Evolutionary conservation across 1,140 invertebrate species (phyloP).

Genomic region (Globodera ellingtonae): DNA sequence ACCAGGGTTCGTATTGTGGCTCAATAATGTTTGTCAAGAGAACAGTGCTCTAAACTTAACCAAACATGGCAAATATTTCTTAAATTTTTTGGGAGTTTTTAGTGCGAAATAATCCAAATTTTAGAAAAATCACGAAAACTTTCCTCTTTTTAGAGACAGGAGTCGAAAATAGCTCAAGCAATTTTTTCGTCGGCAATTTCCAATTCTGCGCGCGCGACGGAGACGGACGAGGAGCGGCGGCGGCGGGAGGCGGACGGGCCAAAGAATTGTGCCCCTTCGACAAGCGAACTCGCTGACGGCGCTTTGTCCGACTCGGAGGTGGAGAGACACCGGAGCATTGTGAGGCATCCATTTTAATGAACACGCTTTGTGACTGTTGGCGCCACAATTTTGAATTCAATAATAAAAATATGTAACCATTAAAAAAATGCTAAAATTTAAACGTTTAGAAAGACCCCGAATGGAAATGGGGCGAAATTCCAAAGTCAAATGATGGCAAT

Average conservation of each 20-base stretch:
- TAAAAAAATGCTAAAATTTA: not conserved
- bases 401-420: slow-evolving; percentile 7
- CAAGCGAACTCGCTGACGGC: slow-evolving; percentile 55
- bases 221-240: not conserved
- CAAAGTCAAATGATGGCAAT: slow-evolving; percentile 67
- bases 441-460: slow-evolving; percentile 64
- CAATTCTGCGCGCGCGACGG: not conserved
- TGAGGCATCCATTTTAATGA: slow-evolving; percentile 5
- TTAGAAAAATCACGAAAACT: too few relatives aligned
- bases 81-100: too few relatives aligned
- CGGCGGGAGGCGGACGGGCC: not conserved
- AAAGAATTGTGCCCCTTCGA: not conserved
- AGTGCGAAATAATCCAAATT: too few relatives aligned
- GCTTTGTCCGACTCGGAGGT: slow-evolving; percentile 62
- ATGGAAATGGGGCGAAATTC: slow-evolving; percentile 97
- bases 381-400: not conserved
- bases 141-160: too few relatives aligned
- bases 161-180: too few relatives aligned
- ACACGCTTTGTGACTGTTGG: too few relatives aligned
- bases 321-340: slow-evolving; percentile 44
- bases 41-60: too few relatives aligned
- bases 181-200: too few relatives aligned
- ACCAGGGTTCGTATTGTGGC: too few relatives aligned
- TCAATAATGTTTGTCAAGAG: too few relatives aligned
- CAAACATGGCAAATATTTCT: too few relatives aligned